A percentile compares a stretch with the other conserved stretches of the same genome.
phyloP scores from a whole-genome alignment of 2,888 invertebrate species.

The Agriotes lineatus region DNA sequence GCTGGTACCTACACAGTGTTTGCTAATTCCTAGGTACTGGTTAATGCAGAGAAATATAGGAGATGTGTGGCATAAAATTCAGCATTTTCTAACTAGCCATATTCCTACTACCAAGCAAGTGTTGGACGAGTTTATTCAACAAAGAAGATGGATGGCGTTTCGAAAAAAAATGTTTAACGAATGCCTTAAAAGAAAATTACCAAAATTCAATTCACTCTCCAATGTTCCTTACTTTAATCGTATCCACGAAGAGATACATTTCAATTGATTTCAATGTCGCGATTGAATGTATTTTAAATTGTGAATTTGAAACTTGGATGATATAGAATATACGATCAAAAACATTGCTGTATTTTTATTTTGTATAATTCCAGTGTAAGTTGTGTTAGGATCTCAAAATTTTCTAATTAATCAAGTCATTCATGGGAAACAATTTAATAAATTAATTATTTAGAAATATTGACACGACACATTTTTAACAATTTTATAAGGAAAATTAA shows the following conservation, averaged over 20 bases:
- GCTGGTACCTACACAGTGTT: slow-evolving; percentile 73
- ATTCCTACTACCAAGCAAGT: slow-evolving; percentile 72
- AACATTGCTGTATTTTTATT: no score
- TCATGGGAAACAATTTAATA: no score
- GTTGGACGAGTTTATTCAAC: slow-evolving; percentile 69
- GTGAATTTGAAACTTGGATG: no score
- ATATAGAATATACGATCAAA: no score
- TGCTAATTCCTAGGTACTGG: slow-evolving; percentile 79
- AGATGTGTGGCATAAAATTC: slow-evolving; percentile 75
- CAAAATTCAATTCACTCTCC: slow-evolving; percentile 14
- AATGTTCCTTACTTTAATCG: slow-evolving; percentile 50
- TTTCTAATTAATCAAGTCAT: no score
- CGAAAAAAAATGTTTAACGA: slow-evolving; percentile 68
- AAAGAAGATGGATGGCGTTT: slow-evolving; percentile 71
- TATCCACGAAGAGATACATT: slow-evolving; percentile 25
- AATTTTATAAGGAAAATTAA: no score
- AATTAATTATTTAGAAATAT: no score
- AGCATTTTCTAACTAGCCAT: slow-evolving; percentile 71
- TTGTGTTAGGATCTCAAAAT: no score
- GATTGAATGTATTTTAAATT: no score
- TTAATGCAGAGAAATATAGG: slow-evolving; percentile 75
- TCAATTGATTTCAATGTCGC: background rate
- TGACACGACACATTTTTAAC: no score
- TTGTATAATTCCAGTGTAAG: no score
- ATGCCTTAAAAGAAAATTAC: slow-evolving; percentile 63